These are phyloP conservation scores for Troides aeacus DNA, from an alignment of 2,888 invertebrate genomes.

Conservation along the genomic window DNA sequence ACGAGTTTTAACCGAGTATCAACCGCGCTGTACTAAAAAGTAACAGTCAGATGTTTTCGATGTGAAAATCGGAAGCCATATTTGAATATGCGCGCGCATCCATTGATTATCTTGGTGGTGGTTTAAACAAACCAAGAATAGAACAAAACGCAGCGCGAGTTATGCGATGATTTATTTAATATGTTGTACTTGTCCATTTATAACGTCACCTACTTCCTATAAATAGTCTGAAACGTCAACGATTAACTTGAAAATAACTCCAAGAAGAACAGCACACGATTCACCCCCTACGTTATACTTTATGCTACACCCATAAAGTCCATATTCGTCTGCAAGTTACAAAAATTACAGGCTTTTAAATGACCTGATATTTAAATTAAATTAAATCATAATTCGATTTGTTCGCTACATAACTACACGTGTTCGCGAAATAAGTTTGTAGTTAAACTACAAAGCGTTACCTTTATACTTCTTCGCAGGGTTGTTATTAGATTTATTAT, in stretches of 20 bases:
- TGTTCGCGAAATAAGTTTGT: too few species aligned
- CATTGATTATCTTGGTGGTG: constrained; percentile 64
- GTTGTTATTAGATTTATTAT: too few species aligned
- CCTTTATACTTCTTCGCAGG: too few species aligned
- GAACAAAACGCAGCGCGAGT: constrained; percentile 58
- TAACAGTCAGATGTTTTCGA: constrained; percentile 1
- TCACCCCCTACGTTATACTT: neutral
- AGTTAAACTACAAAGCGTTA: too few species aligned
- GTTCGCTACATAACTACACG: constrained; percentile 15
- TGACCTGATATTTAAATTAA: constrained; percentile 28
- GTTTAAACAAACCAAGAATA: constrained; percentile 55
- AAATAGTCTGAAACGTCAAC: constrained; percentile 18
- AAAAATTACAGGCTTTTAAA: neutral
- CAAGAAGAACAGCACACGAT: neutral
- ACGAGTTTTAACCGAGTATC: constrained; percentile 1
- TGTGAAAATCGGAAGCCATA: constrained; percentile 52
- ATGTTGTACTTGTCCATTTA: constrained; percentile 1
- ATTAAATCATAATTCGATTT: constrained; percentile 23
- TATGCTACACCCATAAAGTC: neutral
- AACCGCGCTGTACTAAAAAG: constrained; percentile 18
- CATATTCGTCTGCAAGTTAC: neutral
- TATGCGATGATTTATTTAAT: constrained; percentile 35
- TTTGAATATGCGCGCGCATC: constrained; percentile 66
- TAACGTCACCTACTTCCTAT: constrained; percentile 19
- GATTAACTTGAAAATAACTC: constrained; percentile 12